Evolutionary conservation across 37 sponge, comb jelly and placozoan species (phyloP).

Genomic region (Axinella damicornis): DNA sequence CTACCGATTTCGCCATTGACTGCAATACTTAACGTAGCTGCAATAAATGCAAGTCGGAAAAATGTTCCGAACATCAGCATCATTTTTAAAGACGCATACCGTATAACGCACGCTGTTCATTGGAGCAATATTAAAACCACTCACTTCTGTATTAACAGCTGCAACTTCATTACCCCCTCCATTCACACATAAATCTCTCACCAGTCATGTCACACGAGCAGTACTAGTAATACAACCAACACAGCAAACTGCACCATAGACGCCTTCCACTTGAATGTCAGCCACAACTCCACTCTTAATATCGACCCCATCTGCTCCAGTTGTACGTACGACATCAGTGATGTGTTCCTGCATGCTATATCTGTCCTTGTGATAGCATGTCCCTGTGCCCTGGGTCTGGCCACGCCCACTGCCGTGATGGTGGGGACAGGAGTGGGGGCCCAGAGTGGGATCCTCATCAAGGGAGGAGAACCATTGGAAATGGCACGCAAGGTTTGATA

Average conservation of each 20-base stretch:
- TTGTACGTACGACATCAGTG: conserved; percentile 1
- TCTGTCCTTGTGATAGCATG: conserved; percentile 94
- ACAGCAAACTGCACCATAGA: background rate
- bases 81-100: too few species aligned
- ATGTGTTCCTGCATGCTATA: conserved; percentile 79
- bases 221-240: too few species aligned
- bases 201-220: background rate
- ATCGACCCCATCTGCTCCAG: background rate
- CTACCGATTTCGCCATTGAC: too few species aligned
- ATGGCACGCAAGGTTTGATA: conserved; percentile 80
- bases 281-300: background rate
- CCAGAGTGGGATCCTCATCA: conserved; percentile 89
- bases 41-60: too few species aligned
- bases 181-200: background rate
- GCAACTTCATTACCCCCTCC: too few species aligned
- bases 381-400: conserved; percentile 96
- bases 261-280: background rate
- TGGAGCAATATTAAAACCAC: too few species aligned
- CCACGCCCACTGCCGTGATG: conserved; percentile 99
- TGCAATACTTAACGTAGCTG: too few species aligned
- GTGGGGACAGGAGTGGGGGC: conserved; percentile 97
- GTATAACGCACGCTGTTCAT: too few species aligned
- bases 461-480: conserved; percentile 96
- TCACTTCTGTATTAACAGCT: too few species aligned
- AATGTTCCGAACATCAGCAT: too few species aligned